Evolutionary conservation across 2,888 invertebrate species (phyloP), one percentile per base, ranked within the genome.

Genomic region (Norana najaformis): DNA sequence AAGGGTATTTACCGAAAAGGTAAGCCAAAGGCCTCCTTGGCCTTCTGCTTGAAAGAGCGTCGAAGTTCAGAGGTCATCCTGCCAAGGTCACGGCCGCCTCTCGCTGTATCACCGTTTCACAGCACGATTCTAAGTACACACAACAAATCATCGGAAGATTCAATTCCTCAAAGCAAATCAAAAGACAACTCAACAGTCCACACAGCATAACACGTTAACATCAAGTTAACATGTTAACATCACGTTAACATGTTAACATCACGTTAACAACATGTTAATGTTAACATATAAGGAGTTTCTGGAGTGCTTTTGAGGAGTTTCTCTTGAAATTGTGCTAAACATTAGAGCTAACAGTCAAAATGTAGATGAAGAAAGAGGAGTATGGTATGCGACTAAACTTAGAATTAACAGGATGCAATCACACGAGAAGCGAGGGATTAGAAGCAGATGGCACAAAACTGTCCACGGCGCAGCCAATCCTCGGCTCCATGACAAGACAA

Each of bases 1-100:
- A n/a, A 41, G 11, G 23, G 41, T 20, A 89, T n/a, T 69, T 39
- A 91, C 91, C 91, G 90, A 18, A 90, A 91, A 20, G 91, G 91
- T 18, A 91, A 83, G 23, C 90, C 91, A 89, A 91, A 91, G 30
- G 91, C 91, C 39, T 91, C 90, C 37, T 90, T 91, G 20, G 91
- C 91, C 82, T 91, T 91, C 89, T 88, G 91, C 88, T 91, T 91
- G 90, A 91, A 91, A 30, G 91, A 91, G 69, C 90, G 83, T 35
- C 90, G 69, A 37, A 91, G 38, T 39, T 90, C 90, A 30, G 91
- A 47, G 23, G 82, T 85, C 91, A 91, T 91, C 38, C 39, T 88
- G 88, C 30, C 16, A 39, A 88, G 14, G 39, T 39, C 34, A 23
- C 69, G n/a, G 69, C 69, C 13, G 69, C n/a, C 69, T 69, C 23